These are phyloP conservation scores for Globia sparganii DNA, from an alignment of 2,888 invertebrate genomes.

Conservation along the genomic window DNA sequence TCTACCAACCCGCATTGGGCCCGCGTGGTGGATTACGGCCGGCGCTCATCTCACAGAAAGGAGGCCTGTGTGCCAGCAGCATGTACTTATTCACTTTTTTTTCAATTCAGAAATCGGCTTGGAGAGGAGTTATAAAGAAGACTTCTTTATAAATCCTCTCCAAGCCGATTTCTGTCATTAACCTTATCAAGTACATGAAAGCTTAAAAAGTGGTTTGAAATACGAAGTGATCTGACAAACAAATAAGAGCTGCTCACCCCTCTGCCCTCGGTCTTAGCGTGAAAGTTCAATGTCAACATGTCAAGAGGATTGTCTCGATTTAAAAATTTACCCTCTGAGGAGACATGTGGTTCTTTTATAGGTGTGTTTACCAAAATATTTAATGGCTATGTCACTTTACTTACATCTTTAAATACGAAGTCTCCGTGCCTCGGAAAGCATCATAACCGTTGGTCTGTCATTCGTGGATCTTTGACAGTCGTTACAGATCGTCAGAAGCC, in stretches of 20 bases:
- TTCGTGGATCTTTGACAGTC: no score
- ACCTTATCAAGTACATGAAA: slow-evolving; percentile 18
- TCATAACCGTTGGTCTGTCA: no score
- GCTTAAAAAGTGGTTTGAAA: slow-evolving; percentile 36
- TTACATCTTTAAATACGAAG: no score
- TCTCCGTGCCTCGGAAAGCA: no score
- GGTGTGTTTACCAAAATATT: slow-evolving; percentile 4
- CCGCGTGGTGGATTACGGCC: no score
- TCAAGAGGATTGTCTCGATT: slow-evolving; percentile 48
- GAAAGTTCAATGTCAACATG: slow-evolving; percentile 47
- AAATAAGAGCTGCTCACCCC: slow-evolving; percentile 60
- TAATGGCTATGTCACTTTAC: no score
- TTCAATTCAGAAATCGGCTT: no score
- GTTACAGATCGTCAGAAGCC: no score
- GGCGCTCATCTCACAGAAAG: no score
- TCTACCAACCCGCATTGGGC: no score
- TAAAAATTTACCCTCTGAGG: slow-evolving; percentile 25
- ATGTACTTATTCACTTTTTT: background rate
- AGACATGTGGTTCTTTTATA: background rate
- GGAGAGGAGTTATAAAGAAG: no score
- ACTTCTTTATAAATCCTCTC: background rate
- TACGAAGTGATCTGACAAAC: slow-evolving; percentile 53
- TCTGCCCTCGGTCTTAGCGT: slow-evolving; percentile 23
- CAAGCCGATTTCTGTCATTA: slow-evolving; percentile 2
- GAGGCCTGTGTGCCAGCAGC: no score